Evolutionary conservation across 2,113 vertebrate genomes (phyloP).

Genomic region (Chamaetylas fuelleborni): DNA sequence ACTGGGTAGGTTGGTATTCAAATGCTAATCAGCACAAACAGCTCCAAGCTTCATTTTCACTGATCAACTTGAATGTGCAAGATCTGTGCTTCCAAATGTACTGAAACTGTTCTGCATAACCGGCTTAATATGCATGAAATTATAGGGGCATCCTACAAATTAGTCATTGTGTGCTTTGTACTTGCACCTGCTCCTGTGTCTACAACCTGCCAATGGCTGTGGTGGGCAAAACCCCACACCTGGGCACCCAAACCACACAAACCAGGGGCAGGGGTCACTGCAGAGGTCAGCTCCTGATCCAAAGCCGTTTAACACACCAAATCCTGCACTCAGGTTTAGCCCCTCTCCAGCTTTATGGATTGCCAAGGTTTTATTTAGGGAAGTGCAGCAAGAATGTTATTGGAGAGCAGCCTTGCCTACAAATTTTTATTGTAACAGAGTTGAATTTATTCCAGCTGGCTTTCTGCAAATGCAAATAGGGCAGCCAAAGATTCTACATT

Average conservation of each 20-base stretch:
- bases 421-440: neutral
- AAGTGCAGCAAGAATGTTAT: neutral
- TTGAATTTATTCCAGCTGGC: constrained; percentile 32
- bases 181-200: neutral
- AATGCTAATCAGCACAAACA: constrained; percentile 28
- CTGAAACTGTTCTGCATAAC: constrained; percentile 38
- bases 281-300: neutral
- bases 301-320: neutral
- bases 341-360: neutral
- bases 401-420: neutral
- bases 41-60: neutral
- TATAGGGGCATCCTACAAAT: constrained; percentile 45
- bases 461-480: neutral
- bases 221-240: neutral
- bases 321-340: neutral
- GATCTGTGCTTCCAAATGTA: constrained; percentile 15
- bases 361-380: neutral
- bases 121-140: constrained; percentile 48
- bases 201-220: neutral
- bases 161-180: neutral
- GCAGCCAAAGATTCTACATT: neutral
- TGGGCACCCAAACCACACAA: neutral
- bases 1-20: constrained; percentile 4
- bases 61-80: neutral
- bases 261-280: neutral